Evolutionary conservation across 2,797 vertebrate species (phyloP), one percentile per base, ranked within the genome.

Genomic region (Peromyscus aztecus): DNA sequence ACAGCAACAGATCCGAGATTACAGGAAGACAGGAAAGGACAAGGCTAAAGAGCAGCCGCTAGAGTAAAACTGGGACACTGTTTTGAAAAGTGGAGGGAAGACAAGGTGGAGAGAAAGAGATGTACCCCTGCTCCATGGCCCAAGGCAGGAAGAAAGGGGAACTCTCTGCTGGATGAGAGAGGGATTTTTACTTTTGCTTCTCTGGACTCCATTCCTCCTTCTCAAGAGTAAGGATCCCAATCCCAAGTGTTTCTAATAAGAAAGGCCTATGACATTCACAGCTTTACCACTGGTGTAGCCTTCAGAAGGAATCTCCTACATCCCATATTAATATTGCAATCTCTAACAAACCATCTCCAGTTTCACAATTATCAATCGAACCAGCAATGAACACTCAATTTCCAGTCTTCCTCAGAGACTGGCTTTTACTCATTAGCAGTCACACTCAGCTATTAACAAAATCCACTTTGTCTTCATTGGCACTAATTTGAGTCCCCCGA

Each of bases 1-100:
- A 73, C 31, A 91, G 86, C 5, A 89, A 52, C 92, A 55, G n/a
- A 95, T 88, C 10, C 52, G 63, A 76, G 37, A 84, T 14, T 11
- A 73, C 81, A 94, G 78, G 67, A 80, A 92, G 37, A 69, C 46
- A 6, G 23, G 4, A 4, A 46, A 34, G 63, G 14, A 19, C 23
- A 75, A 49, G 80, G n/a, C 96, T 34, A 40, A 95, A 95, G 55
- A 85, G 37, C 52, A 90, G 71, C 85, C 2, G 80, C 21, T 21
- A 89, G 34, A 90, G 89, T 59, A 63, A 92, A 90, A 90, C 1
- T 46, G 12, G 43, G 76, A 63, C 49, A 65, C 1, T 94, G 83
- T 0, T 65, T n/a, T 61, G 2, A 80, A 88, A 34, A 77, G 37
- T 76, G 3, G 46, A 95, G 12, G 31, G 76, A 89, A 57, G 61